Evolutionary conservation across 2,113 vertebrate genomes (phyloP), one percentile per base, ranked within the genome.

Genomic region (Puffinus mauretanicus): DNA sequence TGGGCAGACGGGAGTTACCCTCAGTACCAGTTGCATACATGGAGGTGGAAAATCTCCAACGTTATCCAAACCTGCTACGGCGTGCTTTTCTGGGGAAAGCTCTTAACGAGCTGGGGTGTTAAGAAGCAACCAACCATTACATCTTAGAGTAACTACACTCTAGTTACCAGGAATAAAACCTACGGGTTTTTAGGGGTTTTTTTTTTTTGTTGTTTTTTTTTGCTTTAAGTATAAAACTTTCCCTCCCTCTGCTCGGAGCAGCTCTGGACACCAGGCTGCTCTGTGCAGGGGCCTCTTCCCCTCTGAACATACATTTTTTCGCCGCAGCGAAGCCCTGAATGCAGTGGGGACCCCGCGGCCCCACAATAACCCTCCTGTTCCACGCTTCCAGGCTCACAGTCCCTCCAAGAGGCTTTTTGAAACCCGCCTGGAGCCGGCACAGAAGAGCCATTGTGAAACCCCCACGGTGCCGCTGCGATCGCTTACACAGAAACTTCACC

Each of bases 361-460:
- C 91, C 89, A 96, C 89, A 97, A 95, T 88, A 54, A 89, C 21
- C 1, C 75, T 91, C 86, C 94, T 96, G 97, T 97, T 91, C 25
- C 61, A 47, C 36, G 3, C 78, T 80, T 73, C 55, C 70, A 93
- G 66, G 65, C 94, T 44, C 84, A 13, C 52, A 21, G 66, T 7
- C 51, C 55, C 61, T 89, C 57, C 65, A 46, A 81, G 66, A 72
- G 46, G 57, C 16, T 60, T 75, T 78, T 82, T 72, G 5, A 57
- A 82, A 82, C 86, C 86, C 58, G 62, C 58, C 93, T 70, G 71
- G 55, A 77, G 70, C 75, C 55, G 11, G 83, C 93, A 97, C 89
- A 97, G 95, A 97, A 36, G 81, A n/a, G 32, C 49, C 93, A 87
- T 95, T 97, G 95, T 95, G 86, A 76, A 65, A 25, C 17, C 49